Evolutionary conservation across 2,888 invertebrate species (phyloP), one percentile per base, ranked within the genome.

Genomic region (Calliphora vomitoria): DNA sequence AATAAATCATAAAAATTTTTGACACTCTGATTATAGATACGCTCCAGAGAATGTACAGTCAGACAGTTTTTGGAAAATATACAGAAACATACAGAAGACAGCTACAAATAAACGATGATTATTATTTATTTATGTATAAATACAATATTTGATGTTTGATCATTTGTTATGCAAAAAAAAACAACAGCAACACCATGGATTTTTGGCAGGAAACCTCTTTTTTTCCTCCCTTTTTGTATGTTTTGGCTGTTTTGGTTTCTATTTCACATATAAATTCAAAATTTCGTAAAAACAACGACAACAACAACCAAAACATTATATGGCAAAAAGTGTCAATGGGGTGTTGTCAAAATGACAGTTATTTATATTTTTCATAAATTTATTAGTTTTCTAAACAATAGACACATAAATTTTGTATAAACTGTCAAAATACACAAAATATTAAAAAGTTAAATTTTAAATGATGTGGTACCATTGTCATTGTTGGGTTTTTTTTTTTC

Each of bases 1-100:
- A 89, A 90, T 90, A 90, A 90, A 90, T 90, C 90, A 90, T 88
- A 89, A 69, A 72, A n/a, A 53, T 88, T 89, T 89, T 90, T 90
- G 90, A 90, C 90, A 89, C 86, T 86, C 85, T 88, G 89, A 89
- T 89, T 89, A 89, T 89, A 88, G 88, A 87, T 85, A 85, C 58
- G 50, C 60, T 74, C 20, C 10, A 50, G 72, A 86, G 41, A 82
- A 78, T 82, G 76, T 72, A 75, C 31, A 44, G 18, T 55, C 55
- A 44, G 18, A 20, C 20, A 50, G 20, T 50, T 11, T 60, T 76
- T 1, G 64, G 60, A 68, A 58, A 62, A 31, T 50, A 47, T 66
- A 25, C n/a, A 60, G 44, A 64, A 15, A 64, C 47, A 75, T n/a
- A 20, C 35, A 35, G 35, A 31, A 47, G 38, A 75, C 68, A 85